A percentile compares a stretch with the other conserved stretches of the same genome.
Conservation (phyloP, 2,797 vertebrate species). For the Miichthys miiuy region DNA sequence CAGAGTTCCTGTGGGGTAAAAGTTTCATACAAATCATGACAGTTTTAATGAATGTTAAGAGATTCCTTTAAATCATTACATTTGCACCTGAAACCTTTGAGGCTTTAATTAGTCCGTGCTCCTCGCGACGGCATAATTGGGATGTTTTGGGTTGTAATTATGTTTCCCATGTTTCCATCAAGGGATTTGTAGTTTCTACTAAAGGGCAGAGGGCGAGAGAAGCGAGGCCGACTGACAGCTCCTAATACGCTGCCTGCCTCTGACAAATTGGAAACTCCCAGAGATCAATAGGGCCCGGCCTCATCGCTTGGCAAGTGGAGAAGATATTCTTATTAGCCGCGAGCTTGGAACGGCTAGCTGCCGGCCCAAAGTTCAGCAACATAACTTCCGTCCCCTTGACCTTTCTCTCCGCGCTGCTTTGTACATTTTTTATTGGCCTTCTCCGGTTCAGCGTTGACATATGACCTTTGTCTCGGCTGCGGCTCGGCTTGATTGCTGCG, state of each 20-base stretch:
- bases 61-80: constrained; percentile 34
- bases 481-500: constrained; percentile 34
- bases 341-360: constrained; percentile 75
- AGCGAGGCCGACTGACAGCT: constrained; percentile 72
- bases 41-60: no score
- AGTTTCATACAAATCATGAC: background rate
- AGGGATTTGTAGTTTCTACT: constrained; percentile 44
- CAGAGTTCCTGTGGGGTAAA: background rate
- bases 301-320: constrained; percentile 70
- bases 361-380: constrained; percentile 90
- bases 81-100: constrained; percentile 1
- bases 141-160: constrained; percentile 67
- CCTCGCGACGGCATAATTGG: constrained; percentile 16
- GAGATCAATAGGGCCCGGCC: constrained; percentile 87
- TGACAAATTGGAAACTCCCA: constrained; percentile 88
- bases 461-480: constrained; percentile 79
- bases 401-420: constrained; percentile 84
- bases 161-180: constrained; percentile 61
- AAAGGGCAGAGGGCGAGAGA: constrained; percentile 78
- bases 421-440: constrained; percentile 78
- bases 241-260: constrained; percentile 80
- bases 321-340: constrained; percentile 81
- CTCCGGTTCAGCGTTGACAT: constrained; percentile 72
- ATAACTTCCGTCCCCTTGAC: constrained; percentile 88
- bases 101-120: constrained; percentile 52